Base-by-base conservation (phyloP, 2,797 vertebrate genomes). In the Sebastolobus alascanus region DNA sequence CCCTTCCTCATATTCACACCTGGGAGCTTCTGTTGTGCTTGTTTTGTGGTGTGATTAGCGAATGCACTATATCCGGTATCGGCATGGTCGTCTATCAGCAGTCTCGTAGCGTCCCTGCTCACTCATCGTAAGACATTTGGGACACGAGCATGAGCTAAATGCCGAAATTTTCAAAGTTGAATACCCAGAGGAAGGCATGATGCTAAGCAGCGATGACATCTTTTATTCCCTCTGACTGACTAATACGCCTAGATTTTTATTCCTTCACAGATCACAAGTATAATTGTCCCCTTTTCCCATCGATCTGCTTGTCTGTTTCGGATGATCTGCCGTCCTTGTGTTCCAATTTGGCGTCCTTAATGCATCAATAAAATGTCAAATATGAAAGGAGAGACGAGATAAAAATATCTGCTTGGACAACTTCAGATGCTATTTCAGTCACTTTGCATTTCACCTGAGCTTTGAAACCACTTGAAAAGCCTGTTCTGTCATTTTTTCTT, bases 321-420 rank as follows among this genome's bases (percentile, higher is more conserved):
- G 54, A 81, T 65, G 31, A 75, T 84, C 37, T 35, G 59, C 64
- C n/a, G 20, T 18, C 25, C 79, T 25, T 40, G 65, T 79, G 84
- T 81, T 86, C 80, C 75, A 72, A 77, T 90, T 89, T 76, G 61
- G 43, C 8, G 18, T 82, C 70, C 88, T 82, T 80, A 84, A 87
- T 80, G 68, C 82, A 81, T 91, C 90, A 91, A 82, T 90, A 86
- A 91, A 84, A 84, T 87, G 91, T 89, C 92, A 91, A 88, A 91
- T 75, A 82, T 72, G 56, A 92, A 89, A 87, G 67, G 46, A 61
- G 56, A 75, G 58, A 63, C 20, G 46, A 82, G 84, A 84, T 84
- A 90, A 92, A 93, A 93, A 92, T 91, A 93, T 87, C 85, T 11
- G 29, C 61, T 64, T 56, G 81, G 66, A 75, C 7, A 50, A 77